Evolutionary conservation across 2,113 vertebrate species (phyloP), one percentile per base, ranked within the genome.

Genomic region (Colistium nudipinnis): DNA sequence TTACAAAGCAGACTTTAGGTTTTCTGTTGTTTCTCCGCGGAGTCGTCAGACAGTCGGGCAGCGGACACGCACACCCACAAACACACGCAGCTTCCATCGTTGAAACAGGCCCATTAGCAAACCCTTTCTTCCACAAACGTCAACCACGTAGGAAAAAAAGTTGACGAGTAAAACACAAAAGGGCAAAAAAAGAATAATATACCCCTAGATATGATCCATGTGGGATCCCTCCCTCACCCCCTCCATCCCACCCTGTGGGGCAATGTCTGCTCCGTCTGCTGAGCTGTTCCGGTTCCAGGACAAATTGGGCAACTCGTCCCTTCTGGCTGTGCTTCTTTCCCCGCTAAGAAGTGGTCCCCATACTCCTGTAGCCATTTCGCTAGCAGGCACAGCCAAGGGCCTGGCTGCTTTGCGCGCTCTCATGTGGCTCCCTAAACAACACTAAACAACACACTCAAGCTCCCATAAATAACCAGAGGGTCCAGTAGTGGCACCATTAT

Each of bases 381-480:
- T 13, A 20, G 56, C 70, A 16, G 62, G 7, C 51, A 22, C 33
- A 14, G 70, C 74, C 44, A 24, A 27, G 44, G 51, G 57, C 24
- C 4, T 10, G 49, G 48, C 49, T 19, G 59, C 17, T 70, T 62
- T 48, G 54, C 38, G 55, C 53, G n/a, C 39, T 43, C 67, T 57
- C 33, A n/a, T 48, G 68, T 13, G 48, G 24, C 60, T 82, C 76
- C 67, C 63, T 44, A 20, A 84, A 54, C 82, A 62, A 45, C 79
- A 77, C 70, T 83, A 75, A 71, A n/a, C n/a, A n/a, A n/a, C n/a
- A n/a, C n/a, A n/a, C n/a, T 61, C 66, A 56, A 56, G 63, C 71
- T 65, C 69, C 68, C 45, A 19, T 82, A 82, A 85, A 85, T 70
- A 81, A 83, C 74, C 70, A 30, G 35, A 56, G 83, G 66, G 72